Conservation (phyloP, 1,140 invertebrate genomes). For the Euwallacea similis region DNA sequence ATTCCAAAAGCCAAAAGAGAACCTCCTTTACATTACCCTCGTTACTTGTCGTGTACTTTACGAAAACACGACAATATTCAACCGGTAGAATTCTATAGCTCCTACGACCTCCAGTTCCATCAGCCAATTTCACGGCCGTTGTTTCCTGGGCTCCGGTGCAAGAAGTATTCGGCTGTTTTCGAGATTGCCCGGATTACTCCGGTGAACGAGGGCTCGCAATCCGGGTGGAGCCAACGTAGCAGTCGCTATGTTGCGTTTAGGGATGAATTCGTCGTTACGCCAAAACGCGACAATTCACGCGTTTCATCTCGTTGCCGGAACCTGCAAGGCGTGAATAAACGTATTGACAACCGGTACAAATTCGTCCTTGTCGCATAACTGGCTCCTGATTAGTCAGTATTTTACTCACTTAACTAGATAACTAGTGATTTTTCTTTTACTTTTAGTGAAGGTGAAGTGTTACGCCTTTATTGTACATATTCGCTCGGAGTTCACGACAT, state of each 20-base stretch:
- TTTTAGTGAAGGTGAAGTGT: slow-evolving; percentile 2
- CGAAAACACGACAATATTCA: neutral
- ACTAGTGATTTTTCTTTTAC: neutral
- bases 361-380: neutral
- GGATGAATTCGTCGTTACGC: slow-evolving; percentile 2
- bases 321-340: neutral
- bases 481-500: too few species aligned
- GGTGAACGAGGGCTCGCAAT: slow-evolving; percentile 39
- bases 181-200: slow-evolving; percentile 33
- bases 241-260: slow-evolving; percentile 22
- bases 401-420: neutral
- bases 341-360: slow-evolving; percentile 1
- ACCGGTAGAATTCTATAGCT: neutral
- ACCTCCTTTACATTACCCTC: neutral
- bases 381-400: neutral
- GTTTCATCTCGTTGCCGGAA: slow-evolving; percentile 7
- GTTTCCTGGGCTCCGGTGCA: slow-evolving; percentile 42
- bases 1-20: too few species aligned
- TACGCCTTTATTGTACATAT: neutral
- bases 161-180: slow-evolving; percentile 14
- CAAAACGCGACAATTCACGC: slow-evolving; percentile 16
- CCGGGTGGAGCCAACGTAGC: slow-evolving; percentile 47
- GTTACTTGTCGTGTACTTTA: neutral
- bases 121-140: slow-evolving; percentile 42
- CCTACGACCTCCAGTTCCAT: slow-evolving; percentile 2